Percentiles rank a stretch among this genome's conserved stretches.
Evolutionary conservation across 2,113 vertebrate species (phyloP).

Genomic region (Cyanoliseus patagonus): DNA sequence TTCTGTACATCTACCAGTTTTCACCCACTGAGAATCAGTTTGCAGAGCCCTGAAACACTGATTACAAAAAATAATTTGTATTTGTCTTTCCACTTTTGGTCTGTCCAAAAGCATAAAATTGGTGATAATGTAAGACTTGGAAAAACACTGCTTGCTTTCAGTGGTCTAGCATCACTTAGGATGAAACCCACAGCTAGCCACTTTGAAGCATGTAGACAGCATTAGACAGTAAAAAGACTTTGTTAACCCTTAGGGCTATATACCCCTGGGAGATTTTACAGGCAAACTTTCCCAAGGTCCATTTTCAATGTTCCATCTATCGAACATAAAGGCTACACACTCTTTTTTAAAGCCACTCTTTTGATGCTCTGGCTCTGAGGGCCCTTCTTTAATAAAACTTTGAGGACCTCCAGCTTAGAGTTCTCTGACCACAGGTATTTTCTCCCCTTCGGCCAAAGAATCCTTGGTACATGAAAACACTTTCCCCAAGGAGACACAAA

Average conservation of each 20-base stretch:
- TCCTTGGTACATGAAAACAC: not conserved
- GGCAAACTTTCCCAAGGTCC: not conserved
- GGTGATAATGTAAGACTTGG: not conserved
- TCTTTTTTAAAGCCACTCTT: not conserved
- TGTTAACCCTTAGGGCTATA: not conserved
- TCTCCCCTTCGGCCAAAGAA: accelerated
- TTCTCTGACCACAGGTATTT: not conserved
- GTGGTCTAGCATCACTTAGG: not conserved
- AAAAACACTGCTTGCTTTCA: not conserved
- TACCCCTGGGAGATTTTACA: not conserved
- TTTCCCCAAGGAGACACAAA: not conserved
- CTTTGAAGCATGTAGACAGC: not conserved
- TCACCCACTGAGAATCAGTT: not conserved
- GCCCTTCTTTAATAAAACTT: not conserved
- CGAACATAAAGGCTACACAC: not conserved
- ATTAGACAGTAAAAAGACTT: not conserved
- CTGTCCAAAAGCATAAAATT: not conserved
- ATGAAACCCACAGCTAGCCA: not conserved
- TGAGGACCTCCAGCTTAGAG: not conserved
- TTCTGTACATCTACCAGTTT: not conserved
- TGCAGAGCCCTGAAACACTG: not conserved
- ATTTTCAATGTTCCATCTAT: not conserved
- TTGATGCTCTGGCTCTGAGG: not conserved
- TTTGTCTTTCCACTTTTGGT: not conserved
- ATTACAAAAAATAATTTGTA: not conserved